Base-by-base conservation (phyloP, 2,797 vertebrate species). In the Rhinichthys osculus region DNA sequence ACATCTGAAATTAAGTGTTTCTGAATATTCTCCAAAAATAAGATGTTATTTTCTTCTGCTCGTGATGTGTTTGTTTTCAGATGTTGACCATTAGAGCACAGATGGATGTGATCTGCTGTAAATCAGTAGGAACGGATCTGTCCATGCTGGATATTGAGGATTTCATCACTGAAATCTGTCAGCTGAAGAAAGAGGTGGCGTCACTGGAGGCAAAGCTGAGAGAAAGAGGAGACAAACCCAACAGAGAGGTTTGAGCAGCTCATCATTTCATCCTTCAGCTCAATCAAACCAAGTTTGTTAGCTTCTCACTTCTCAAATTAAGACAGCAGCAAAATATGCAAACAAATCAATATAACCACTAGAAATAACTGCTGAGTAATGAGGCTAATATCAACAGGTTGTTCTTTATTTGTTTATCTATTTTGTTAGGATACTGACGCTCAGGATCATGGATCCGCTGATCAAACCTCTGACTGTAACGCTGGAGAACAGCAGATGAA, bases 71-170 rank as follows among this genome's bases (percentile, higher is more conserved):
- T 47, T 73, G 44, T 74, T 7, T 50, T 50, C 44, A 74, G 71
- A 50, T 74, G 71, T 21, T 74, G 44, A 74, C 0, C 44, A 74
- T 64, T 57, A 27, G 13, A 42, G 54, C 8, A 5, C 54, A 64
- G 57, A 16, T 64, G 76, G 76, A 57, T 5, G 33, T 62, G 38
- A 14, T 10, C 57, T 79, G 77, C 77, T 62, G 57, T 79, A 79
- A 44, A 71, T 59, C 79, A 5, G 83, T 88, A 27, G 54, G 77
- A 74, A 88, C 87, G 1, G 83, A 88, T 57, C 84, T 86, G 69
- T 84, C 87, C 52, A 88, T 88, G 87, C n/a, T 47, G 11, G 62
- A 88, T 42, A 88, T 88, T 70, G 52, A 70, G 4, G 14, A 76
- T 66, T 77, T 88, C n/a, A 81, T 81, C n/a, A n/a, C n/a, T n/a